phyloP scores from a whole-genome alignment of 2,888 invertebrate genomes.

The Cylindroiulus punctatus region DNA sequence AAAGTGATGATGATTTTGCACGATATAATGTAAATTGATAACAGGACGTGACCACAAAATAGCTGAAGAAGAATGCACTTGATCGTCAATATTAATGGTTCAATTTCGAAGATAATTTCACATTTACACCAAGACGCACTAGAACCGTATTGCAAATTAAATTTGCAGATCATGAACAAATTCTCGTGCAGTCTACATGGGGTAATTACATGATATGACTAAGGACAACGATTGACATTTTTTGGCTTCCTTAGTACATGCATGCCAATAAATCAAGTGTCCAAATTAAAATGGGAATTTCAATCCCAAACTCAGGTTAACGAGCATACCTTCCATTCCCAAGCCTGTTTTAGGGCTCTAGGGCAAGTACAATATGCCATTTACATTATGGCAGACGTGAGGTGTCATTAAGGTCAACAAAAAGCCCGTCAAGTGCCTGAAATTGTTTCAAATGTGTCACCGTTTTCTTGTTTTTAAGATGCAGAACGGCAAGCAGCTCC shows the following conservation, averaged over 20 bases:
- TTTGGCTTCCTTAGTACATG: not conserved
- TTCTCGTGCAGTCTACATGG: no score
- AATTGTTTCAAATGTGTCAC: slow-evolving; percentile 23
- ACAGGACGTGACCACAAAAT: no score
- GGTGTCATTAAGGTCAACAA: not conserved
- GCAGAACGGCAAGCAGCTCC: not conserved
- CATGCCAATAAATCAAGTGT: not conserved
- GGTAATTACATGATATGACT: no score
- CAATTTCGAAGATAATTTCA: no score
- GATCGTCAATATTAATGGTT: no score
- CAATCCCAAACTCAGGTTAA: not conserved
- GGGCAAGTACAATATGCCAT: slow-evolving; percentile 5
- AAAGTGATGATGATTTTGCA: no score
- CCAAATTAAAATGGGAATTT: not conserved
- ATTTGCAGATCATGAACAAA: no score
- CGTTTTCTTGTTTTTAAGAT: slow-evolving; percentile 38
- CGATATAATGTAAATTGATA: no score
- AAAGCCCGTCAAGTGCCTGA: not conserved
- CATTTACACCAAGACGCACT: no score
- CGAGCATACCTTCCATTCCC: not conserved
- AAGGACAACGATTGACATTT: no score
- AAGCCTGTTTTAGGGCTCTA: not conserved
- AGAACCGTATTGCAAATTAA: no score
- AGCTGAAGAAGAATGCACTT: no score
- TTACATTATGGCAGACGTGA: not conserved